Evolutionary conservation across 2,888 invertebrate species (phyloP).

Genomic region (Pseudoips prasinana): DNA sequence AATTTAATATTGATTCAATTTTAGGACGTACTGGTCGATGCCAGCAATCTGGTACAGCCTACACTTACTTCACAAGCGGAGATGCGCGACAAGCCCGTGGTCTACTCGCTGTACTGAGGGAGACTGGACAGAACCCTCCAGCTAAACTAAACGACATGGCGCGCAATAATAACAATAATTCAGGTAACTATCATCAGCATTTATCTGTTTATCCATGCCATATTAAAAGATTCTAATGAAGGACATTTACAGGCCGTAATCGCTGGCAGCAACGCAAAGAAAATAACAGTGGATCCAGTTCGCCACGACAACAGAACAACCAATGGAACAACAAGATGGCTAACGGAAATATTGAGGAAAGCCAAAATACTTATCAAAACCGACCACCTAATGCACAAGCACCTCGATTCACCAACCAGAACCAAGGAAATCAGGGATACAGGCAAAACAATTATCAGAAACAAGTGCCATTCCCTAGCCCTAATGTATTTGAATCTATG

Average conservation of each 20-base stretch:
- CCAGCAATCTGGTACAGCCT: conserved; percentile 96
- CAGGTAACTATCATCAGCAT: conserved; percentile 59
- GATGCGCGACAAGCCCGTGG: conserved; percentile 97
- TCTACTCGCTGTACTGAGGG: conserved; percentile 93
- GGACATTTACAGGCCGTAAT: conserved; percentile 69
- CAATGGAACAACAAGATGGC: conserved; percentile 80
- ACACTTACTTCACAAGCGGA: conserved; percentile 96
- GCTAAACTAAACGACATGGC: conserved; percentile 90
- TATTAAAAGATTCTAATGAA: no score
- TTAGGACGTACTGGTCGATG: conserved; percentile 93
- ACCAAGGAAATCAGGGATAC: conserved; percentile 63
- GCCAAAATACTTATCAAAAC: conserved; percentile 59
- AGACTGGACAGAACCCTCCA: conserved; percentile 95
- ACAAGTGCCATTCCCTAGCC: conserved; percentile 81
- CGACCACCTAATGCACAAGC: conserved; percentile 64
- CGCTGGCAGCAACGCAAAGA: conserved; percentile 85
- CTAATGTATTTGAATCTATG: conserved; percentile 80
- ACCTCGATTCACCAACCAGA: conserved; percentile 77
- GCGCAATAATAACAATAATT: conserved; percentile 76
- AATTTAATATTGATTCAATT: conserved; percentile 8
- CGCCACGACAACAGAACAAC: conserved; percentile 77
- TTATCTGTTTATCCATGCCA: no score
- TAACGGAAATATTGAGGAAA: conserved; percentile 52
- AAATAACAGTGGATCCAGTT: conserved; percentile 71
- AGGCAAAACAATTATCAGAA: conserved; percentile 77